Evolutionary conservation across 2,797 vertebrate species (phyloP).

Genomic region (Poeciliopsis turneri): DNA sequence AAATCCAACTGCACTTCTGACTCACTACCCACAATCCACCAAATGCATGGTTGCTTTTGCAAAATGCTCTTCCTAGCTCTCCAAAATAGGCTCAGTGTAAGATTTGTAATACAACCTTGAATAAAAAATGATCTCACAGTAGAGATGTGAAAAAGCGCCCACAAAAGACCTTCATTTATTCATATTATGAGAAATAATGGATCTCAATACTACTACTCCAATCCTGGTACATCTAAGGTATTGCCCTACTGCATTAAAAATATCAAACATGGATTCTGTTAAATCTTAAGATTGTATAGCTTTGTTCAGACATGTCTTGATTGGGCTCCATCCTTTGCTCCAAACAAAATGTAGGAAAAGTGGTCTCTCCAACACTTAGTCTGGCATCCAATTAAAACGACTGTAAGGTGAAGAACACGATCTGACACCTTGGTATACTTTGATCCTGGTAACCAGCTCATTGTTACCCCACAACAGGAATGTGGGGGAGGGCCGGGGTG

Average conservation of each 20-base stretch:
- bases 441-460: slow-evolving; percentile 1
- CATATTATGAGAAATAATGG: no score
- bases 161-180: no score
- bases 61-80: not conserved
- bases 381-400: not conserved
- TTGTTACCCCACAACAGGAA: not conserved
- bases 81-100: not conserved
- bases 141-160: no score
- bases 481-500: not conserved
- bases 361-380: not conserved
- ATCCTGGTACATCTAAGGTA: no score
- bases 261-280: no score
- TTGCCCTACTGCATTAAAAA: no score
- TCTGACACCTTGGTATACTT: not conserved
- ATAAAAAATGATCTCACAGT: not conserved
- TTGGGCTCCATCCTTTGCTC: not conserved
- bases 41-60: not conserved
- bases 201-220: no score
- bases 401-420: not conserved
- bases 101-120: not conserved
- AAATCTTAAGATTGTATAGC: not conserved
- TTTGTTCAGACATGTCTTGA: not conserved
- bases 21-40: not conserved
- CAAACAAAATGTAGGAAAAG: not conserved
- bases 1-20: not conserved